Evolutionary conservation across 1,140 invertebrate genomes (phyloP).

Genomic region (Panagrolaimus sp.): DNA sequence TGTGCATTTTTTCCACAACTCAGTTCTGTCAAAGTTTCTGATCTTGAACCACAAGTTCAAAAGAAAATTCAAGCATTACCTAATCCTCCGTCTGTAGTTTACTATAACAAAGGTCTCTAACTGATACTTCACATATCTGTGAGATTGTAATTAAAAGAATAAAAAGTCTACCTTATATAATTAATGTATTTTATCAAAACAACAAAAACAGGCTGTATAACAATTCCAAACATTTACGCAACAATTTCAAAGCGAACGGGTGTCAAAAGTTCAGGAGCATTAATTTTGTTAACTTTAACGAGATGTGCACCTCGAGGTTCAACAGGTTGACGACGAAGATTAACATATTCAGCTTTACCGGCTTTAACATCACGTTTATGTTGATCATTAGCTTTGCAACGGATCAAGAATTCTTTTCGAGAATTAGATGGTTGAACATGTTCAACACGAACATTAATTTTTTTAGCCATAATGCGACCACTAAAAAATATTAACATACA

Average conservation of each 20-base stretch:
- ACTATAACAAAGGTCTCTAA: constrained; percentile 33
- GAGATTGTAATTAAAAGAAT: background rate
- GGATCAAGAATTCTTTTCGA: constrained; percentile 83
- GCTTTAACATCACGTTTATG: constrained; percentile 48
- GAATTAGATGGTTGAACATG: constrained; percentile 95
- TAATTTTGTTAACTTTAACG: constrained; percentile 36
- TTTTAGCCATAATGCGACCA: constrained; percentile 77
- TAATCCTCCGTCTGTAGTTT: constrained; percentile 30
- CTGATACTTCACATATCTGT: no score
- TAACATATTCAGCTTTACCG: constrained; percentile 34
- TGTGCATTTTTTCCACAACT: constrained; percentile 46
- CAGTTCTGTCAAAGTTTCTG: constrained; percentile 10
- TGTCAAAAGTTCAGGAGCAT: constrained; percentile 42
- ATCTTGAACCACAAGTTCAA: constrained; percentile 25
- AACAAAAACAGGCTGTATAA: constrained; percentile 26
- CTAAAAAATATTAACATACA: constrained; percentile 60
- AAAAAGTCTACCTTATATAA: background rate
- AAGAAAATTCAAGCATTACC: constrained; percentile 16
- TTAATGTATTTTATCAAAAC: background rate
- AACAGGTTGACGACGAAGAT: constrained; percentile 45
- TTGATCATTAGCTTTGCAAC: constrained; percentile 61
- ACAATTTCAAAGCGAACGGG: constrained; percentile 55
- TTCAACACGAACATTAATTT: constrained; percentile 92
- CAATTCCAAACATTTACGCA: constrained; percentile 66
- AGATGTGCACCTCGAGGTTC: constrained; percentile 51